Percentiles rank a stretch among this genome's conserved stretches.
These are phyloP conservation scores for Spea multiplicata DNA, from an alignment of 2,113 vertebrate genomes.

Conservation along the genomic window DNA sequence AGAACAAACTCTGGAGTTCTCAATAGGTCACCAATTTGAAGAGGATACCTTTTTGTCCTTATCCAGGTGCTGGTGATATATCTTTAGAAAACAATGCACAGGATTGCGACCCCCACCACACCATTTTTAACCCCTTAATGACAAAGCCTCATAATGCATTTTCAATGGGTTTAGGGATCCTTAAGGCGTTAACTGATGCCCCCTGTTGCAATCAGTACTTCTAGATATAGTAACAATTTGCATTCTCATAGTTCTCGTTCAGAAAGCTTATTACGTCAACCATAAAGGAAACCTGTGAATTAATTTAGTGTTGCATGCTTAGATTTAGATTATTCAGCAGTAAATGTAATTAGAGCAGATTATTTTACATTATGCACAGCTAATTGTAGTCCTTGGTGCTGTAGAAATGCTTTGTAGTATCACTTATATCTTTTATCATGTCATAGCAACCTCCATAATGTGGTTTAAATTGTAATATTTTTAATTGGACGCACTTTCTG, in stretches of 20 bases:
- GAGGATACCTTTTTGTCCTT: too few species aligned
- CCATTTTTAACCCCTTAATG: too few species aligned
- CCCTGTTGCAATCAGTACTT: not conserved
- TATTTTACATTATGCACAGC: not conserved
- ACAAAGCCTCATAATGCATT: too few species aligned
- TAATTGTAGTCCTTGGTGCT: not conserved
- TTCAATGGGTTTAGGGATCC: too few species aligned
- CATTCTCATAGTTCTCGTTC: not conserved
- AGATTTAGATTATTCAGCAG: not conserved
- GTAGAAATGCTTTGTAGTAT: not conserved
- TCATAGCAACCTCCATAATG: not conserved
- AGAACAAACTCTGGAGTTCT: too few species aligned
- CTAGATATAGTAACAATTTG: not conserved
- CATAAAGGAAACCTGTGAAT: not conserved
- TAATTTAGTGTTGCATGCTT: not conserved
- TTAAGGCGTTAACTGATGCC: too few species aligned
- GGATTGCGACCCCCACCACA: too few species aligned
- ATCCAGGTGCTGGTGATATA: too few species aligned
- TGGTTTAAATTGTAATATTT: conserved; percentile 19
- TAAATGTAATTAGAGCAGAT: not conserved
- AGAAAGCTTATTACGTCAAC: not conserved
- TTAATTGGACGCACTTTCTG: not conserved
- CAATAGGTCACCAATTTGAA: too few species aligned
- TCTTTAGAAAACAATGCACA: too few species aligned
- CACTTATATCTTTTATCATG: not conserved